Base-by-base conservation (phyloP, 2,888 invertebrate genomes). In the Platycheirus rosarum region DNA sequence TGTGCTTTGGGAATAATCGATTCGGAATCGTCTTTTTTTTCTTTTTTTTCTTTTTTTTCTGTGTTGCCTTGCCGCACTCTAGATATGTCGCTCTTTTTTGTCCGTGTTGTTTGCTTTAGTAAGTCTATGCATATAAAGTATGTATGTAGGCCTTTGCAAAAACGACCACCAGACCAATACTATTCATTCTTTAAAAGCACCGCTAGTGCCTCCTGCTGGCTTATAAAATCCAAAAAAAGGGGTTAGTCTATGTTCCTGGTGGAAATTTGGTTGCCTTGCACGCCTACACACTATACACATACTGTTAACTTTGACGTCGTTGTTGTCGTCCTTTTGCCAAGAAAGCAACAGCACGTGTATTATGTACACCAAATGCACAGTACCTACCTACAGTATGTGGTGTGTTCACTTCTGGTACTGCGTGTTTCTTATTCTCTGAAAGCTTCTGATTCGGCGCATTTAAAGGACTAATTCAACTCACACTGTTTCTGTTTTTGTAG, bases 281-380 rank as follows among this genome's bases (percentile, higher is more conserved):
- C 69, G 62, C 74, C 74, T 49, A 68, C 66, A 66, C 14, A n/a
- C n/a, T n/a, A n/a, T 23, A 55, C 60, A 73, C 44, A 40, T 37
- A 46, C 46, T 62, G 46, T 53, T 35, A 42, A 57, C 42, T 37
- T 53, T 37, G 29, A 63, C 63, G 73, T 68, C 40, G 65, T 60
- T 40, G 62, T 48, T 44, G 29, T 78, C 40, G 75, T 80, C 71
- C 66, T 76, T 82, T 82, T 76, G 49, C 16, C 42, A 37, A 60
- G 57, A 63, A 63, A 68, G 82, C 82, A 82, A 71, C 77, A 82
- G 82, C 82, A 82, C 82, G 82, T 82, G 82, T 76, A 76, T 68
- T 82, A 82, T 82, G 71, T 76, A 77, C 73, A 73, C 11, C 29
- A 13, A 60, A 40, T 40, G 9, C 37, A 40, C 20, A 6, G 11